Base-by-base conservation (phyloP, 2,888 invertebrate species). In the Polydrusus tereticollis region DNA sequence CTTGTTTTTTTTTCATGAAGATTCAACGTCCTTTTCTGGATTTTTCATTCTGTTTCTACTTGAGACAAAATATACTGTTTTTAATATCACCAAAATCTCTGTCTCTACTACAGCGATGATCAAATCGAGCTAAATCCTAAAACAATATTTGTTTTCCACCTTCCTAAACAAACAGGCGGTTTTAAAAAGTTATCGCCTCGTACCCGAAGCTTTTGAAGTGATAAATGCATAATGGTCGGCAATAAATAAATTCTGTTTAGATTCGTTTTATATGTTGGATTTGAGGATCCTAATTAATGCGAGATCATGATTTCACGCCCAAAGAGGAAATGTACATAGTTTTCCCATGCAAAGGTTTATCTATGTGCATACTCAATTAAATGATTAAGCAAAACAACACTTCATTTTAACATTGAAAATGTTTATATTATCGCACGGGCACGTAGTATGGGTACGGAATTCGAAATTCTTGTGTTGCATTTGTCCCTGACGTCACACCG, bases 131-230 rank as follows among this genome's bases (percentile, higher is more conserved):
- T 26, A 43, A 16, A 47, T 23, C 60, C 60, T 60, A 60, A 60
- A 60, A 43, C 45, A 60, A 60, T 60, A 60, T 68, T 68, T 60
- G 45, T 38, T 68, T 68, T 68, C 16, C 50, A 62, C 52, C 33
- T 68, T 26, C 18, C 50, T 64, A 55, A 55, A 52, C 55, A 21
- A 52, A 64, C 64, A 64, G 55, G 16, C 8, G 23, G 23, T 26
- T 2, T 43, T 21, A 21, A 47, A 47, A 47, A 23, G 20, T 47
- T 47, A 47, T 47, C 16, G 18, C 18, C 20, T 29, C 18, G 8
- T 29, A 8, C 36, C 50, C n/a, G 6, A 29, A 20, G 23, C 29
- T 33, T 47, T 63, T 41, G 14, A 41, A 45, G 29, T 33, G 33
- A 47, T 63, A 50, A 63, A 63, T 63, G 47, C 20, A 33, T 33